Percentiles rank a stretch among this genome's conserved stretches.
These are phyloP conservation scores for Charina bottae DNA, from an alignment of 2,113 vertebrate species.

Conservation along the genomic window DNA sequence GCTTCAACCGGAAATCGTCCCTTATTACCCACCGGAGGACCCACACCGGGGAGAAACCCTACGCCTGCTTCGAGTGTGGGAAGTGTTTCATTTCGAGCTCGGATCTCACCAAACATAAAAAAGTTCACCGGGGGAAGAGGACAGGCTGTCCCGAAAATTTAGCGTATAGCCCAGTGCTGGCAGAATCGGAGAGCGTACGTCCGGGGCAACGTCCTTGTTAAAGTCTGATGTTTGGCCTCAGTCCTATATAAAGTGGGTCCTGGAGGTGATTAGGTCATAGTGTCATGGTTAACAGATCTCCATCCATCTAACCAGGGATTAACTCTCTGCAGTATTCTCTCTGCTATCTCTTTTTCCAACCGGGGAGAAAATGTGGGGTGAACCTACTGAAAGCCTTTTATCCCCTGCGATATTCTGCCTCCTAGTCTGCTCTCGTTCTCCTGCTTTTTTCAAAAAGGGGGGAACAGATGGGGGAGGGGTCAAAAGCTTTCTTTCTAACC, in stretches of 20 bases:
- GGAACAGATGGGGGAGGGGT: neutral
- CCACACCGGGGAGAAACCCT: constrained; percentile 46
- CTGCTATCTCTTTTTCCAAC: no score
- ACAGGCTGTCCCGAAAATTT: constrained; percentile 9
- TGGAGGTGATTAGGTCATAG: neutral
- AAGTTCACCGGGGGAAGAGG: constrained; percentile 26
- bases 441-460: neutral
- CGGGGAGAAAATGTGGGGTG: neutral
- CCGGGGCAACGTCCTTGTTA: constrained; percentile 1
- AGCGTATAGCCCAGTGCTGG: neutral
- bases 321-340: no score
- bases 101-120: constrained; percentile 39
- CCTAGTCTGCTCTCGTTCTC: neutral
- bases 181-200: constrained; percentile 18
- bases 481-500: neutral
- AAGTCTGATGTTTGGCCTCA: neutral
- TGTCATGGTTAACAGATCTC: neutral
- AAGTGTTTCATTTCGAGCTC: constrained; percentile 43
- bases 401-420: neutral
- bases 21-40: constrained; percentile 44
- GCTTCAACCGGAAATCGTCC: constrained; percentile 42
- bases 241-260: neutral
- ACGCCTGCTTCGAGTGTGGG: constrained; percentile 13
- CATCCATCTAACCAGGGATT: no score
- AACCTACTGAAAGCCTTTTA: neutral